A percentile compares a stretch with the other conserved stretches of the same genome.
phyloP scores from a whole-genome alignment of 2,888 invertebrate genomes.

The Invenusta paracnida region DNA sequence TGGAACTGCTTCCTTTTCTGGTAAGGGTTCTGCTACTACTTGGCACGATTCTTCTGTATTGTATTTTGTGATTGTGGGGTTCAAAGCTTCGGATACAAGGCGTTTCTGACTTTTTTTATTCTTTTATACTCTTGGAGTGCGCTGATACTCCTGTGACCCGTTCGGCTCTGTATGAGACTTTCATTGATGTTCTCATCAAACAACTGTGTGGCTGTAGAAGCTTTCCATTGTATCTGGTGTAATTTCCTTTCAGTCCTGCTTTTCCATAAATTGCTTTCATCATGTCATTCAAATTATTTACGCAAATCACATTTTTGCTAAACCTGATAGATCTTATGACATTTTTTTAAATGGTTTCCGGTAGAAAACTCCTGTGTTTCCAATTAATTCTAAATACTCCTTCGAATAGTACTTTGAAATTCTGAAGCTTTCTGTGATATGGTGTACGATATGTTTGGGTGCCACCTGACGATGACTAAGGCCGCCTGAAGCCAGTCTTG shows the following conservation, averaged over 20 bases:
- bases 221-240: not conserved
- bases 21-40: not conserved
- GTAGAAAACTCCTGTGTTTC: not conserved
- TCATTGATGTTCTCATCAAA: not conserved
- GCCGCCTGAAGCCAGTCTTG: not conserved
- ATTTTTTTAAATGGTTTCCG: not conserved
- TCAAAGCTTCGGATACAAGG: not conserved
- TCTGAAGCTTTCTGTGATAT: not conserved
- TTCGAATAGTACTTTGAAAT: not conserved
- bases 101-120: not conserved
- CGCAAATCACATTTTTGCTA: not conserved
- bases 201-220: not conserved
- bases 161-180: not conserved
- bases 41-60: not conserved
- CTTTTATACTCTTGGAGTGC: not conserved
- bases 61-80: not conserved
- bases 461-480: not conserved
- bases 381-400: not conserved
- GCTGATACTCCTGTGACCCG: not conserved
- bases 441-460: not conserved
- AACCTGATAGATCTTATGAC: not conserved
- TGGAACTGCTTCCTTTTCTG: not conserved
- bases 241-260: not conserved
- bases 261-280: not conserved
- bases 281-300: not conserved